Conservation (phyloP, 2,797 vertebrate species). For the Thaleichthys pacificus region DNA sequence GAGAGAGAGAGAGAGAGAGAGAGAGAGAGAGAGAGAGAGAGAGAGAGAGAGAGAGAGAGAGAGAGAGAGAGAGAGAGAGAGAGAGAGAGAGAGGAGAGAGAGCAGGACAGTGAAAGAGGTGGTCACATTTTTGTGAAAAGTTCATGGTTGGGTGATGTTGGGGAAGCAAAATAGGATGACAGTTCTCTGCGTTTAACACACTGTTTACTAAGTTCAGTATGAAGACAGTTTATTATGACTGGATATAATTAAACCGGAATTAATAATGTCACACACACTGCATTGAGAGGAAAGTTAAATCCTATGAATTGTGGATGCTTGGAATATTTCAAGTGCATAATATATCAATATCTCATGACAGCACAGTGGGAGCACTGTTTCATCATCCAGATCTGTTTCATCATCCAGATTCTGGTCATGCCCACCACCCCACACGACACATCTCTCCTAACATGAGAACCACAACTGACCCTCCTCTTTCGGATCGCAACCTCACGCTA, state of each 20-base stretch:
- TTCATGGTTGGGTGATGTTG: too few relatives aligned
- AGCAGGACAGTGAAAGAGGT: conserved; percentile 12
- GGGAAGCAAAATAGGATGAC: too few relatives aligned
- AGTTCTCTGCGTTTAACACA: too few relatives aligned
- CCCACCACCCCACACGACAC: background rate
- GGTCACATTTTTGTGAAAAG: too few relatives aligned
- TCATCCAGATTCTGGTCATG: background rate
- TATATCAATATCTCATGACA: background rate
- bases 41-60: conserved; percentile 27
- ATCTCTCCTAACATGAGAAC: background rate
- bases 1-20: conserved; percentile 32
- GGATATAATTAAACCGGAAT: too few relatives aligned
- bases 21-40: conserved; percentile 11
- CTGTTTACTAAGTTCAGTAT: too few relatives aligned
- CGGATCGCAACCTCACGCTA: background rate
- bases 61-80: conserved; percentile 12
- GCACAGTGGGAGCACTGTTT: background rate
- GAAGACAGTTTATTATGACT: too few relatives aligned
- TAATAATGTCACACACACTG: background rate
- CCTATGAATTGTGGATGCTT: background rate
- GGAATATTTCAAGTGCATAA: background rate
- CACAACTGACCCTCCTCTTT: background rate
- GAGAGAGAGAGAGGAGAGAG: conserved; percentile 31
- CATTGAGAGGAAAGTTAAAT: background rate
- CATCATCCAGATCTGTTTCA: background rate